Percentiles rank a stretch among this genome's conserved stretches.
These are phyloP conservation scores for Anolis carolinensis DNA, from an alignment of 2,113 vertebrate genomes.

Conservation along the genomic window DNA sequence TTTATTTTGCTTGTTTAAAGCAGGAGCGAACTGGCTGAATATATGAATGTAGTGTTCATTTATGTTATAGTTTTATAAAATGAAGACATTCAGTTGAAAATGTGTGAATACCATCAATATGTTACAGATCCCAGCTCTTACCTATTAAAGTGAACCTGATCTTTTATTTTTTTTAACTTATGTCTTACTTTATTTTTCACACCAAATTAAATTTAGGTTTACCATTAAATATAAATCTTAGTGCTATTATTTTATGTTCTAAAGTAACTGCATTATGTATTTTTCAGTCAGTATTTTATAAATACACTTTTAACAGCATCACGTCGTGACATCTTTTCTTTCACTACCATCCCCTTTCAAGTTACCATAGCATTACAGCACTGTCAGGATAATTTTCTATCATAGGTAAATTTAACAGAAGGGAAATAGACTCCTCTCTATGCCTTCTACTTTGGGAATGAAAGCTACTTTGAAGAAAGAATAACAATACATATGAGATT, in stretches of 20 bases:
- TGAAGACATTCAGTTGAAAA: no score
- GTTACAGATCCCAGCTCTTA: no score
- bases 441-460: neutral
- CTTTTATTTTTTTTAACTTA: neutral
- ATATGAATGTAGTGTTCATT: no score
- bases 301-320: neutral
- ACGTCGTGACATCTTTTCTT: neutral
- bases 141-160: no score
- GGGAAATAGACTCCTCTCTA: neutral
- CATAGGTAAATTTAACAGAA: neutral
- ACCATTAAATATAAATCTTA: neutral
- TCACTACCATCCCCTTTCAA: neutral
- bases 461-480: neutral
- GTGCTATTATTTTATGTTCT: neutral
- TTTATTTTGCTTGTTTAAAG: no score
- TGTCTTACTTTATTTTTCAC: neutral
- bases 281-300: neutral
- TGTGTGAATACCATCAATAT: no score
- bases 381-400: neutral
- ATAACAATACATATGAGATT: neutral
- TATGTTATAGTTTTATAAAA: no score
- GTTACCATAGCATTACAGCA: neutral
- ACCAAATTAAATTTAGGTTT: neutral
- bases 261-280: neutral
- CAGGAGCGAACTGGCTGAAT: no score